Conservation (phyloP, 30 jellyfish, hydroid and myxozoan species). For the Nemopilema nomurai region DNA sequence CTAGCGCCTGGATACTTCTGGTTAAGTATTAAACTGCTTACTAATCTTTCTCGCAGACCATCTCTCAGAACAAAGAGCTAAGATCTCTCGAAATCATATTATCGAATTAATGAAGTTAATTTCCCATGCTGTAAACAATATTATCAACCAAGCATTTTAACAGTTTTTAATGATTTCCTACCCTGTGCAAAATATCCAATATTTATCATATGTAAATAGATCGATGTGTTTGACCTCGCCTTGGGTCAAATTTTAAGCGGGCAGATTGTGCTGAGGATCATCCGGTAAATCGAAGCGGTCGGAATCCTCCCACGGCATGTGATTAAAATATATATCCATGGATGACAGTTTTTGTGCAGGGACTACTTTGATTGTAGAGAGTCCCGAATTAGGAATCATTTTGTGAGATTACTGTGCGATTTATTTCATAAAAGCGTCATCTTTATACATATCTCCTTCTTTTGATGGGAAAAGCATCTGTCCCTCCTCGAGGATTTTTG, state of each 20-base stretch:
- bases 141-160: too few species aligned
- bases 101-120: too few species aligned
- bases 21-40: too few species aligned
- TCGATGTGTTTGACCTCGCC: not conserved
- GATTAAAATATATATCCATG: not conserved
- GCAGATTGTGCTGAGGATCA: not conserved
- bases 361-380: not conserved
- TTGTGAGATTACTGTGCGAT: slow-evolving; percentile 18
- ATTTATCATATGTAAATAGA: not conserved
- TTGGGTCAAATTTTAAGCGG: not conserved
- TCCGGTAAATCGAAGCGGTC: not conserved
- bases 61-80: too few species aligned
- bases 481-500: not conserved
- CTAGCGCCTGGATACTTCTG: too few species aligned
- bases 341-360: not conserved
- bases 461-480: not conserved
- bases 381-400: slow-evolving; percentile 3
- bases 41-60: too few species aligned
- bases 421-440: not conserved
- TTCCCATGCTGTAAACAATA: too few species aligned
- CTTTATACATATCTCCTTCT: not conserved
- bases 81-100: too few species aligned
- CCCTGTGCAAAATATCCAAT: not conserved
- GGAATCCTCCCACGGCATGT: not conserved
- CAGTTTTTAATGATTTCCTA: not conserved